Evolutionary conservation across 2,888 invertebrate genomes (phyloP), one percentile per base, ranked within the genome.

Genomic region (Campoplex capitator): DNA sequence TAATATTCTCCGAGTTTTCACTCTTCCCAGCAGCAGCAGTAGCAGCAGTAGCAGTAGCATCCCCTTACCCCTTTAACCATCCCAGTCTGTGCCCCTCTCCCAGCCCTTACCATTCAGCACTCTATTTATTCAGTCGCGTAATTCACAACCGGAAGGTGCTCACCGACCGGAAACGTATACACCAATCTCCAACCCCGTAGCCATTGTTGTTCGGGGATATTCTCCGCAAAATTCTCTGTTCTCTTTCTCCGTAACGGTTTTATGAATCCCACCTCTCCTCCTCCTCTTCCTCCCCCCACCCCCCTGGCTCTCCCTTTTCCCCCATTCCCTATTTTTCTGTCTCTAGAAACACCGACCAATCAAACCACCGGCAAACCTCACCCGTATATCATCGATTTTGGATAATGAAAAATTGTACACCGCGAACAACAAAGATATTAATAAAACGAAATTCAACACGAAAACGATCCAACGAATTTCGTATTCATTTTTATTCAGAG

Each of bases 141-240:
- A 94, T 94, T 93, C 93, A 93, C 92, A 92, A 93, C 94, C 93
- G 94, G 93, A 94, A 94, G 93, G 92, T 92, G 92, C 92, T 93
- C 94, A 92, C 92, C 92, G 90, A 93, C 93, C 94, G 94, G 94
- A 94, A 93, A 92, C 92, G 91, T 92, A 93, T 92, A 92, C 92
- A 92, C 74, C 58, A 70, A 83, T 83, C 83, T 77, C 82, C 73
- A 23, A n/a, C 51, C 62, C 62, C 91, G 91, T 91, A 90, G 91
- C 92, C 91, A 93, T 94, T 94, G 94, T 93, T 93, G 91, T 89
- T 84, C 89, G 84, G 87, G 62, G 80, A 86, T 78, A 78, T 88
- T 88, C 80, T 84, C 88, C 79, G 74, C 86, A 77, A 85, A 76
- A 82, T 76, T 80, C 85, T 85, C 87, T 70, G 68, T 81, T 85